Evolutionary conservation across 1,140 invertebrate species (phyloP), one percentile per base, ranked within the genome.

Genomic region (Drosophila bocki): DNA sequence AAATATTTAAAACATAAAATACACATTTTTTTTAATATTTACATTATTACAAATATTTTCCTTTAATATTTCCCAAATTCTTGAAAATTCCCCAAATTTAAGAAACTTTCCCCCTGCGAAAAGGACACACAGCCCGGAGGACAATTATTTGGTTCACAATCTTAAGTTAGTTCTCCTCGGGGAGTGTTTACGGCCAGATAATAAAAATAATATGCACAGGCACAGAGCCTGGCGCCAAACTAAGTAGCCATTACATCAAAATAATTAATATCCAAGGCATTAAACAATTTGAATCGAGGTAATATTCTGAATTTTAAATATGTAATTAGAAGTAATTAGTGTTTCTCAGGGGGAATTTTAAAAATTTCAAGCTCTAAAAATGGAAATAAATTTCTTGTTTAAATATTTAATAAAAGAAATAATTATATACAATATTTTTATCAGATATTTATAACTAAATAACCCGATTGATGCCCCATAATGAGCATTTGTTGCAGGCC

Each of bases 401-500:
- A 6, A 29, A 29, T 29, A 29, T 29, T 29, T 7, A 6, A 29
- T 29, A 29, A 29, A 29, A 29, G 6, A 29, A 29, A 29, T 29
- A 6, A 29, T 6, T 6, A 29, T 6, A 29, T 29, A 6, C 0
- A 29, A 29, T 29, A 29, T 29, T 29, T 29, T 29, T 6, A 6
- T 0, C 29, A 12, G 11, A 19, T 53, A 19, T 35, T 9, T 26
- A 37, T 8, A 7, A 12, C 51, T 13, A 3, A 9, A 6, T 22
- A 22, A 37, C 33, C 15, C 33, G 33, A 37, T 54, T 58, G 60
- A 44, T 75, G 60, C 45, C 74, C 56, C 62, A 42, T 68, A 77
- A 77, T 76, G 75, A 77, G 62, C 72, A 76, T 59, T 76, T 76
- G 71, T 75, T 71, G 61, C 74, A 45, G 70, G 60, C 71, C 72